phyloP scores from a whole-genome alignment of 2,888 invertebrate genomes.

The Thymelicus lineola region DNA sequence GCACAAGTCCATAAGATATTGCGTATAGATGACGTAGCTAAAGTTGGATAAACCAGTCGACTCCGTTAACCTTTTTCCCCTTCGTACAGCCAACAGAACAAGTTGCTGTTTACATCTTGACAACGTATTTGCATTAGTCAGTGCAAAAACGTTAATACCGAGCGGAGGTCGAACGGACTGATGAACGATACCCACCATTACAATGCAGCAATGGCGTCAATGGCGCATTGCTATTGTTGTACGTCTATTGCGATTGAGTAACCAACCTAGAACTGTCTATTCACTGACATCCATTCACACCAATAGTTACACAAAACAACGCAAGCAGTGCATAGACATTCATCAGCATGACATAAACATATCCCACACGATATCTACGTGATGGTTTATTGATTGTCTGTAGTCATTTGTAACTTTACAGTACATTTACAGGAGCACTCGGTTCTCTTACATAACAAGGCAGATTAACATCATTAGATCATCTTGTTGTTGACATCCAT shows the following conservation, averaged over 20 bases:
- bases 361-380: background rate
- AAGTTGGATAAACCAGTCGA: conserved; percentile 20
- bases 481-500: too few relatives aligned
- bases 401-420: too few relatives aligned
- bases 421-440: too few relatives aligned
- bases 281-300: conserved; percentile 26
- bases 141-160: conserved; percentile 23
- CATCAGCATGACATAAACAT: conserved; percentile 7
- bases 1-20: conserved; percentile 19
- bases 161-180: conserved; percentile 12
- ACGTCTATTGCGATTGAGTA: conserved; percentile 26
- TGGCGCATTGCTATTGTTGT: conserved; percentile 31
- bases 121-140: conserved; percentile 23
- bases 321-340: background rate
- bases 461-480: too few relatives aligned
- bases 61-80: conserved; percentile 32
- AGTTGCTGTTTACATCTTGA: conserved; percentile 23
- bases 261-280: conserved; percentile 27
- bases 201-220: background rate
- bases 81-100: conserved; percentile 22
- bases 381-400: too few relatives aligned
- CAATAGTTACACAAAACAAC: conserved; percentile 22
- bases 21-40: conserved; percentile 19
- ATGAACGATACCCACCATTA: conserved; percentile 24
- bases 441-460: too few relatives aligned